These are phyloP conservation scores for Pseudomyrmex cubaensis DNA, from an alignment of 1,140 invertebrate species.

Conservation along the genomic window DNA sequence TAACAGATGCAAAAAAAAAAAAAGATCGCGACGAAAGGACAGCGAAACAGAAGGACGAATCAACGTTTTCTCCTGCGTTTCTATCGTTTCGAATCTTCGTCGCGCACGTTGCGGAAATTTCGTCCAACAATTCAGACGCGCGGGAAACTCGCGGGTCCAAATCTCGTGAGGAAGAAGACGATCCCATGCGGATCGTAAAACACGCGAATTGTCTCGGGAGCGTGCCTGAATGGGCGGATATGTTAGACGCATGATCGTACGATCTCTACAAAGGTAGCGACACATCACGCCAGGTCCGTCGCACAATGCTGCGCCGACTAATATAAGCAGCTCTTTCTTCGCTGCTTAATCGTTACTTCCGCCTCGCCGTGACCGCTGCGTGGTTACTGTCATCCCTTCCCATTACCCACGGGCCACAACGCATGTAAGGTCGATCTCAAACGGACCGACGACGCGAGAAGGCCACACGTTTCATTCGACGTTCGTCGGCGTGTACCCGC, in stretches of 20 bases:
- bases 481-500: neutral
- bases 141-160: neutral
- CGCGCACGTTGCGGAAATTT: neutral
- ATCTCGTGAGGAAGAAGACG: neutral
- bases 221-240: constrained; percentile 78
- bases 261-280: constrained; percentile 77
- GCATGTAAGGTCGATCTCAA: constrained; percentile 47
- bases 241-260: constrained; percentile 78
- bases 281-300: constrained; percentile 80
- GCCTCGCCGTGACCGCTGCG: constrained; percentile 71
- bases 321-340: constrained; percentile 84
- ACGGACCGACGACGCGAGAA: constrained; percentile 34
- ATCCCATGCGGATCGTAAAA: constrained; percentile 67
- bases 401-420: constrained; percentile 18
- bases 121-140: constrained; percentile 33
- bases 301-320: constrained; percentile 79
- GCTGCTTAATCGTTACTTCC: constrained; percentile 84
- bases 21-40: neutral
- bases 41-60: constrained; percentile 14
- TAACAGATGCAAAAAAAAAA: neutral
- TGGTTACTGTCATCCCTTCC: constrained; percentile 53
- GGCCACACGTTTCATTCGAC: constrained; percentile 4
- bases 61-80: constrained; percentile 2
- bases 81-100: constrained; percentile 33
- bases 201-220: constrained; percentile 78